Conservation (phyloP, 2,888 invertebrate species). For the Drosophila phalerata region DNA sequence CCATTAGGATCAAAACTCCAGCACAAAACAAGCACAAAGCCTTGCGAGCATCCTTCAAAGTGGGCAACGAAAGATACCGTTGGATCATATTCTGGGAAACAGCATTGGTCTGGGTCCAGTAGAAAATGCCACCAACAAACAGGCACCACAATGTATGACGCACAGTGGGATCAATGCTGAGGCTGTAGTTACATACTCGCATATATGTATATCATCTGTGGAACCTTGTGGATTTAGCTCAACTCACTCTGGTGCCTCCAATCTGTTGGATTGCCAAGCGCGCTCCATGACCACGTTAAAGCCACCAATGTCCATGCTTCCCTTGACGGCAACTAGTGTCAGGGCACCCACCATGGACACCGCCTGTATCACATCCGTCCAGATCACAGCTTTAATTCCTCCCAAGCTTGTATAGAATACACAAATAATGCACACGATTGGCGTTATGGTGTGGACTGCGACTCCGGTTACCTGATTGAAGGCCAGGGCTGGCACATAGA, state of each 20-base stretch:
- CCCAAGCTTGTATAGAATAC: constrained; percentile 94
- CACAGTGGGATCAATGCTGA: constrained; percentile 91
- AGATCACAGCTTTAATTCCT: constrained; percentile 92
- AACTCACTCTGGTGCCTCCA: constrained; percentile 90
- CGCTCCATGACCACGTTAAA: constrained; percentile 88
- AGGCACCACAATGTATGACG: constrained; percentile 94
- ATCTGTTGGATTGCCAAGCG: constrained; percentile 89
- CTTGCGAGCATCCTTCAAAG: constrained; percentile 87
- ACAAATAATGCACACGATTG: constrained; percentile 93
- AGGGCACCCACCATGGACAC: constrained; percentile 92
- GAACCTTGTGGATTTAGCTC: background rate
- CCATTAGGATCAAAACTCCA: constrained; percentile 86
- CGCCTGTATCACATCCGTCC: constrained; percentile 93
- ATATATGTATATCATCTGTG: background rate
- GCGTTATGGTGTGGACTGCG: constrained; percentile 92
- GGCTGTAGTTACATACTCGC: constrained; percentile 86
- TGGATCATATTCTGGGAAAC: constrained; percentile 96
- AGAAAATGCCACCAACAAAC: constrained; percentile 91
- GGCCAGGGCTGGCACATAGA: constrained; percentile 92
- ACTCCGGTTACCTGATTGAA: constrained; percentile 95
- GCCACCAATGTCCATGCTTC: constrained; percentile 91
- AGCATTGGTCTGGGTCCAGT: constrained; percentile 92
- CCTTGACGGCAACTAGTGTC: constrained; percentile 90
- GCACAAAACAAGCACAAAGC: constrained; percentile 87
- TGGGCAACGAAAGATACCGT: constrained; percentile 92